Percentiles rank a stretch among this genome's conserved stretches.
phyloP scores from a whole-genome alignment of 2,113 vertebrate genomes.

The Antechinus flavipes region DNA sequence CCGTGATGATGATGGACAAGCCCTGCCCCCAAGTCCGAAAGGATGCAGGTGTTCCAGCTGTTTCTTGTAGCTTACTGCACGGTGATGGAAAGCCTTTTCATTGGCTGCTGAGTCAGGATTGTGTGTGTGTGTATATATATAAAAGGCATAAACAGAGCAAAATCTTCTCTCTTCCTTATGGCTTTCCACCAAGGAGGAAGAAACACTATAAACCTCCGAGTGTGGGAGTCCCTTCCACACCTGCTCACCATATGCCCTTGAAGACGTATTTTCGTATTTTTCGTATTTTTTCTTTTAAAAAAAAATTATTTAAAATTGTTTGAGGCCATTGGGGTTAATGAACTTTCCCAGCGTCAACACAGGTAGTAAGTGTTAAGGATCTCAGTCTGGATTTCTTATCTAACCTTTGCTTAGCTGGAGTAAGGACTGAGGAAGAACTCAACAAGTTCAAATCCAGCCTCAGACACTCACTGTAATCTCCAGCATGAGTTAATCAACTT shows the following conservation, averaged over 20 bases:
- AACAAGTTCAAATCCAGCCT: fast-evolving
- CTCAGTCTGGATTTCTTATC: not conserved
- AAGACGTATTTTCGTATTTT: too few relatives aligned
- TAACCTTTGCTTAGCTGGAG: not conserved
- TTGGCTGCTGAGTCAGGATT: not conserved
- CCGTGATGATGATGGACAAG: not conserved
- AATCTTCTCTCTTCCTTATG: not conserved
- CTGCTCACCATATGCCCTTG: not conserved
- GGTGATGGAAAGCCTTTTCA: not conserved
- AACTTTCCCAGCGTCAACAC: too few relatives aligned
- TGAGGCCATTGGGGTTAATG: too few relatives aligned
- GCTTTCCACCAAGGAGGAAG: not conserved
- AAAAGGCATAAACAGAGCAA: not conserved
- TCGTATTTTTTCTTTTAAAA: not conserved
- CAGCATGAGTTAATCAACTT: not conserved
- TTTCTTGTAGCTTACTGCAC: not conserved
- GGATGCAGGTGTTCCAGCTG: not conserved
- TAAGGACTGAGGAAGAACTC: not conserved
- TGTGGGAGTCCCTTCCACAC: not conserved
- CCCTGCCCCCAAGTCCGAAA: too few relatives aligned
- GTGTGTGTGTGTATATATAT: too few relatives aligned
- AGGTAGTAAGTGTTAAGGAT: too few relatives aligned
- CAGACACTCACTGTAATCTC: not conserved
- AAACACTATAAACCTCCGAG: not conserved
- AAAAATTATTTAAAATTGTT: too few relatives aligned